A percentile compares a stretch with the other conserved stretches of the same genome.
Conservation (phyloP, 2,113 vertebrate species). For the Mesembrinibis cayennensis region DNA sequence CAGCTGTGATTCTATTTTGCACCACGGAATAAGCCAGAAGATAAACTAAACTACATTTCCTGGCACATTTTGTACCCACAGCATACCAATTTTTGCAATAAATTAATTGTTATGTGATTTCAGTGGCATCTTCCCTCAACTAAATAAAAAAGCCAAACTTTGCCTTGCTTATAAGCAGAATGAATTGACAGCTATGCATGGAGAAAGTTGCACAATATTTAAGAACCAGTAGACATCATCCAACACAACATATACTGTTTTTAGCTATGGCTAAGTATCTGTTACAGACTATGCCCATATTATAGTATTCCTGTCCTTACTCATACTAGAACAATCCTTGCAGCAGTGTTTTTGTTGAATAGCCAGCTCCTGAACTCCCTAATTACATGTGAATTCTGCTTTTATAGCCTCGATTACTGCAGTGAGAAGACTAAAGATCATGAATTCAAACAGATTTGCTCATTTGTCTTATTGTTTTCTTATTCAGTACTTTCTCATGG, state of each 20-base stretch:
- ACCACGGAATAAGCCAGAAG: neutral
- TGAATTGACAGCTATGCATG: neutral
- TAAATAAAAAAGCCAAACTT: neutral
- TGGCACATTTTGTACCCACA: neutral
- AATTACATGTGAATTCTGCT: neutral
- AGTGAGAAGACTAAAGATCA: neutral
- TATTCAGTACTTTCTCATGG: neutral
- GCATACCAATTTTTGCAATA: neutral
- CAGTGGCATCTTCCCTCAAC: neutral
- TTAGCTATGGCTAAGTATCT: neutral
- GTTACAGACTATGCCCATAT: neutral
- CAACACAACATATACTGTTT: neutral
- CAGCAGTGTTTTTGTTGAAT: neutral
- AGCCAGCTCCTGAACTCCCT: neutral
- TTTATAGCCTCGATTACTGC: neutral
- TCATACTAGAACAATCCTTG: neutral
- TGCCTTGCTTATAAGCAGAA: neutral
- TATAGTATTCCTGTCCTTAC: neutral
- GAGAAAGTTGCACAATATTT: neutral
- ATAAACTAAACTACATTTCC: neutral
- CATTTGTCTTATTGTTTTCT: neutral
- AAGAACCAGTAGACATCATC: neutral
- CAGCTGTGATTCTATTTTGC: neutral
- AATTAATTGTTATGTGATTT: neutral
- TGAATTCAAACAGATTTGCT: neutral